Percentiles rank a stretch among this genome's conserved stretches.
These are phyloP conservation scores for Neodiprion lecontei DNA, from an alignment of 1,140 invertebrate genomes.

Conservation along the genomic window DNA sequence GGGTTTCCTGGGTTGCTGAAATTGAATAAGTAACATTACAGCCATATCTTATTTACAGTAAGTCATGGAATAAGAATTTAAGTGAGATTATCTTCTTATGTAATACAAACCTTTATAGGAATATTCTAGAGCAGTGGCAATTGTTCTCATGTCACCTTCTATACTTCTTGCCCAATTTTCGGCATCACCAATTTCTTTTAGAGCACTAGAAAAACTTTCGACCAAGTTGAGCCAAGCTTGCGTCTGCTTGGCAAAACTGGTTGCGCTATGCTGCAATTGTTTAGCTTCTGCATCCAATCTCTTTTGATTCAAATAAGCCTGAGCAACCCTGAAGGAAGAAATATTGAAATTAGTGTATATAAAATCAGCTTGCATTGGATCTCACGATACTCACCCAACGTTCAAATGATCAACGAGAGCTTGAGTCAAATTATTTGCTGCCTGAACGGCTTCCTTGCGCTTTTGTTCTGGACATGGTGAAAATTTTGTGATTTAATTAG, in stretches of 20 bases:
- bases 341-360: conserved; percentile 13
- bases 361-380: conserved; percentile 16
- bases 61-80: conserved; percentile 5
- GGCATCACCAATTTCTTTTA: conserved; percentile 98
- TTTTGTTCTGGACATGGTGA: conserved; percentile 76
- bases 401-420: conserved; percentile 96
- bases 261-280: conserved; percentile 92
- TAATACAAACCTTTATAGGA: conserved; percentile 85
- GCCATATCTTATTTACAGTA: neutral
- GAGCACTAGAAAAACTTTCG: conserved; percentile 92
- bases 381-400: conserved; percentile 78
- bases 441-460: conserved; percentile 90
- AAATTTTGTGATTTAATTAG: conserved; percentile 25
- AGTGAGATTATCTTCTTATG: neutral
- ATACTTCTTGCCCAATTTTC: conserved; percentile 98
- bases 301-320: conserved; percentile 98
- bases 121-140: conserved; percentile 92
- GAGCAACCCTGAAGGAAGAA: conserved; percentile 76
- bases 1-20: neutral
- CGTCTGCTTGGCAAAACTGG: conserved; percentile 95
- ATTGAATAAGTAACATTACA: neutral
- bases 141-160: conserved; percentile 93
- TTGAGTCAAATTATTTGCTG: conserved; percentile 91
- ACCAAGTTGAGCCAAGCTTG: conserved; percentile 94
- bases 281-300: conserved; percentile 96